Conservation (phyloP, 2,888 invertebrate genomes). For the Thera britannica region DNA sequence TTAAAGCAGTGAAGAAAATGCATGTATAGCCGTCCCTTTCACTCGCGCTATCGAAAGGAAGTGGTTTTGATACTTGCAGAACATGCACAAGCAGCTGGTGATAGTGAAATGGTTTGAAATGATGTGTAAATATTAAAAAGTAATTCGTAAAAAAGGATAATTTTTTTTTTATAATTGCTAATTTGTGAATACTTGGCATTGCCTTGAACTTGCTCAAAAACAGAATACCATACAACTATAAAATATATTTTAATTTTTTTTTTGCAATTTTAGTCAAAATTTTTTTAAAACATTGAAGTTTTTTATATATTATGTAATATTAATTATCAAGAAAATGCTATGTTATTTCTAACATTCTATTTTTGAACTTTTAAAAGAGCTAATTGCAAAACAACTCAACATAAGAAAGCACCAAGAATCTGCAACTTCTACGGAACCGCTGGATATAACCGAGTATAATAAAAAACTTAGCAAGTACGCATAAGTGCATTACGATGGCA, state of each 20-base stretch:
- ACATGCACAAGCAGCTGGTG: conserved; percentile 12
- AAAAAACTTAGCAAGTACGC: conserved; percentile 83
- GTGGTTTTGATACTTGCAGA: conserved; percentile 63
- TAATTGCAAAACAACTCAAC: conserved; percentile 14
- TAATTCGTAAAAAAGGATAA: not conserved
- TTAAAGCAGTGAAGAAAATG: conserved; percentile 66
- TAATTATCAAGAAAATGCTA: no score
- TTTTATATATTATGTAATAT: no score
- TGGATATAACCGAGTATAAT: conserved; percentile 80
- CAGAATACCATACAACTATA: no score
- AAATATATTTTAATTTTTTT: no score
- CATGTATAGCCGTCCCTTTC: conserved; percentile 64
- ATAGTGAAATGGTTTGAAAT: conserved; percentile 8
- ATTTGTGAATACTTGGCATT: no score
- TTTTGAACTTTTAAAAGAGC: not conserved
- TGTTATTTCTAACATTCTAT: no score
- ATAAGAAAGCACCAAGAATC: conserved; percentile 72
- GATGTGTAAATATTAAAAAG: not conserved
- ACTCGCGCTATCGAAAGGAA: conserved; percentile 57
- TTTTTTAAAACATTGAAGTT: no score
- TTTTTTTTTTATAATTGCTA: no score
- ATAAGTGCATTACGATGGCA: conserved; percentile 82
- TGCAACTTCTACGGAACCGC: conserved; percentile 75
- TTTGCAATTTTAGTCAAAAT: no score
- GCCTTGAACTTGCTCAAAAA: no score